Percentiles rank a stretch among this genome's conserved stretches.
Evolutionary conservation across 2,888 invertebrate genomes (phyloP).

Genomic region (Orthonevra nobilis): DNA sequence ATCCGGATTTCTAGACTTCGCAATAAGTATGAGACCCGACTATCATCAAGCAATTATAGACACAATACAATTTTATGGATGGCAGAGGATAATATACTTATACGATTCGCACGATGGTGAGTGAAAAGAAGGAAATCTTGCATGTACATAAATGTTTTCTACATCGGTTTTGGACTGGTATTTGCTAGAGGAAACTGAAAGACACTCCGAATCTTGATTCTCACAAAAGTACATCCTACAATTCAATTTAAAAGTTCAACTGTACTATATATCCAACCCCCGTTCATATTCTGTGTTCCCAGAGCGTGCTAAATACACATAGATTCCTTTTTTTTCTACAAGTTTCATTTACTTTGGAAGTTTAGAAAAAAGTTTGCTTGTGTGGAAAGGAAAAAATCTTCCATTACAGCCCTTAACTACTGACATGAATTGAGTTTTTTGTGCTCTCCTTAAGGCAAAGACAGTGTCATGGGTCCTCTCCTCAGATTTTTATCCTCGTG

Average conservation of each 20-base stretch:
- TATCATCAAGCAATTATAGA: constrained; percentile 97
- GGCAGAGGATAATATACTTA: constrained; percentile 89
- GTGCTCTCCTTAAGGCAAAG: neutral
- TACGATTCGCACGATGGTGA: constrained; percentile 90
- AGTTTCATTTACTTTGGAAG: constrained; percentile 4
- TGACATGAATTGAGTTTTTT: neutral
- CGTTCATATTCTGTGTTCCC: neutral
- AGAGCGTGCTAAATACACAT: constrained; percentile 1
- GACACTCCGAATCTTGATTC: neutral
- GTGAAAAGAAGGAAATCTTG: constrained; percentile 73
- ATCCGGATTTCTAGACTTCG: constrained; percentile 93
- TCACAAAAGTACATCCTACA: neutral
- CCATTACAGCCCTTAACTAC: constrained; percentile 8
- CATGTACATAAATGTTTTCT: neutral
- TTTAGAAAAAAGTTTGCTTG: constrained; percentile 15
- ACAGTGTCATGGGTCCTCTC: neutral
- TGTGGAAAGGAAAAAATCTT: constrained; percentile 5
- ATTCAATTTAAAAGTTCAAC: constrained; percentile 25
- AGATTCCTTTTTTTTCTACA: neutral
- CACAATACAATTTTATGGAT: constrained; percentile 94
- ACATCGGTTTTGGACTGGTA: neutral
- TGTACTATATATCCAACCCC: neutral
- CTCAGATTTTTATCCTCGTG: neutral
- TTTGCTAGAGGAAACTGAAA: neutral
- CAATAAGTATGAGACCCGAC: constrained; percentile 96